These are phyloP conservation scores for Eristalinus sepulchralis DNA, from an alignment of 2,888 invertebrate species.

Conservation along the genomic window DNA sequence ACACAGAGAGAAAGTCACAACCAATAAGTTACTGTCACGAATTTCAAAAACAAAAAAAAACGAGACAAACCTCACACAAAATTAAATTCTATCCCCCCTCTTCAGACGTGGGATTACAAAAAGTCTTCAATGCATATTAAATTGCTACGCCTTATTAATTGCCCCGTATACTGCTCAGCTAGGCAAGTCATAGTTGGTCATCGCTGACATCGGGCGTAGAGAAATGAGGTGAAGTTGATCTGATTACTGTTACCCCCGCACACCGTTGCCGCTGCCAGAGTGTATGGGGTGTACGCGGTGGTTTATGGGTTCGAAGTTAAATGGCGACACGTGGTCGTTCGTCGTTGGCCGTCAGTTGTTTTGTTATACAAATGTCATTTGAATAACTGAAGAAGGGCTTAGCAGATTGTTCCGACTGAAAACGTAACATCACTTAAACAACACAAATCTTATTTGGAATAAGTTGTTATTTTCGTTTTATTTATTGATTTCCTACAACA, in stretches of 20 bases:
- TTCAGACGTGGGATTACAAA: background rate
- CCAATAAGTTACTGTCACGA: background rate
- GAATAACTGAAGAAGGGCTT: conserved; percentile 2
- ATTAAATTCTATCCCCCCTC: background rate
- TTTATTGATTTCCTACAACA: conserved; percentile 29
- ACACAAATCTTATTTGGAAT: conserved; percentile 9
- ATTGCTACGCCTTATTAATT: background rate
- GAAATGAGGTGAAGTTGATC: background rate
- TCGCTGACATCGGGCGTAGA: background rate
- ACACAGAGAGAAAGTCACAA: background rate
- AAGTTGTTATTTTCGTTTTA: conserved; percentile 8
- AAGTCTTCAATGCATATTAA: background rate
- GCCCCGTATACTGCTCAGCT: conserved; percentile 5
- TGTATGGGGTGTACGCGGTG: background rate
- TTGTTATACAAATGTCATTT: conserved; percentile 3
- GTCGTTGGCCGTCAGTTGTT: background rate
- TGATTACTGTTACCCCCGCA: background rate
- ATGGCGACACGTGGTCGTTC: conserved; percentile 19
- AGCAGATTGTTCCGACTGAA: background rate
- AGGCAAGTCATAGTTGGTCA: conserved; percentile 13
- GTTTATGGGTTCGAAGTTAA: conserved; percentile 15
- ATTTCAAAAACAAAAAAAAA: background rate
- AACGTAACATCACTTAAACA: background rate
- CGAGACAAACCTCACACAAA: background rate
- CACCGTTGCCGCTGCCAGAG: background rate